Conservation (phyloP, 2,888 invertebrate genomes). For the Halocaridina rubra region DNA sequence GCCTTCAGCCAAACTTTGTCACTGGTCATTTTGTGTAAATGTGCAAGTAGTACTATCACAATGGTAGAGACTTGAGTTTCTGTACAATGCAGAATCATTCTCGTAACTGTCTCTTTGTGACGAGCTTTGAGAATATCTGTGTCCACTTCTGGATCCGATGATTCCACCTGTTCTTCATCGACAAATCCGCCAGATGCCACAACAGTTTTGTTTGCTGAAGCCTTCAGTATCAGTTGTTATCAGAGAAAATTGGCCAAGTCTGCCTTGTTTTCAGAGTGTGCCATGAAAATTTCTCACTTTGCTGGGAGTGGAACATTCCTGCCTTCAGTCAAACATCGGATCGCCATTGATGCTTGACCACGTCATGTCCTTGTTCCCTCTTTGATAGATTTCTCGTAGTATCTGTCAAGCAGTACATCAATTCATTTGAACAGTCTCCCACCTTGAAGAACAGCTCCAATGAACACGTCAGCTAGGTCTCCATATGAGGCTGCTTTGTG, state of each 20-base stretch:
- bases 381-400: too few relatives aligned
- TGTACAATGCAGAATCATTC: background rate
- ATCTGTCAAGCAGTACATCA: too few relatives aligned
- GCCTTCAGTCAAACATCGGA: background rate
- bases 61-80: background rate
- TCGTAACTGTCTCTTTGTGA: background rate
- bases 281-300: background rate
- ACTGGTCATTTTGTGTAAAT: slow-evolving; percentile 2
- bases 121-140: too few relatives aligned
- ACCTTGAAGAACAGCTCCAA: too few relatives aligned
- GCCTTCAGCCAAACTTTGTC: slow-evolving; percentile 14
- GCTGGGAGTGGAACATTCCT: background rate
- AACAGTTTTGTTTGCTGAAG: background rate
- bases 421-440: too few relatives aligned
- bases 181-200: background rate
- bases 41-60: background rate
- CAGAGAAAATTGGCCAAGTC: background rate
- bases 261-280: too few relatives aligned
- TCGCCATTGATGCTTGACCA: background rate
- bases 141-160: background rate
- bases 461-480: too few relatives aligned
- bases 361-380: background rate
- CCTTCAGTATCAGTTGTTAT: background rate
- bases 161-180: background rate
- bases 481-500: too few relatives aligned